Evolutionary conservation across 2,888 invertebrate species (phyloP), one percentile per base, ranked within the genome.

Genomic region (Chydorus sphaericus): DNA sequence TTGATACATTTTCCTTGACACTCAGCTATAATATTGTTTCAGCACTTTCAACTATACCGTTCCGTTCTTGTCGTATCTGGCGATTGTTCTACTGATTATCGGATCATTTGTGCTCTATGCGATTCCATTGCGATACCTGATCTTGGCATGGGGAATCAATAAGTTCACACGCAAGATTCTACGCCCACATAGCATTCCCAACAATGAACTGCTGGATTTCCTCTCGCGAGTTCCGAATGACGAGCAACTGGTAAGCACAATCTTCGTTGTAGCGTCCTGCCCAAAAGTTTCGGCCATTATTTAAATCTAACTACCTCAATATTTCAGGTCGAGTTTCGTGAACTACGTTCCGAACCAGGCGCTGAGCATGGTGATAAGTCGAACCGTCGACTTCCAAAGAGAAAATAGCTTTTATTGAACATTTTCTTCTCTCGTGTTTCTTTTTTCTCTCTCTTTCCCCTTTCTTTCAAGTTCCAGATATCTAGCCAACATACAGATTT

Each of bases 11-110:
- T n/a, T n/a, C n/a, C n/a, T n/a, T n/a, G n/a, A n/a, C n/a, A n/a
- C n/a, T n/a, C n/a, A n/a, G n/a, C n/a, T n/a, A n/a, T n/a, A n/a
- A n/a, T n/a, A n/a, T 63, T 63, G 60, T 77, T 79, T 60, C 76
- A 93, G 92, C 73, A 82, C 92, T 58, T 90, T 92, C 74, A 93
- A 94, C 72, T 98, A 96, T 75, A 91, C 93, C 59, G 87, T 94
- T 69, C 93, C 96, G 60, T 96, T 93, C 75, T 74, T 98, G 63
- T 93, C 94, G 65, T 88, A 86, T 75, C 75, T 98, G 70, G 91
- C 93, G 18, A 85, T 94, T 63, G 71, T 83, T 38, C 77, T 89
- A 64, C 72, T 92, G 54, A 68, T 82, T 58, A 74, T 81, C 51
- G 87, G 81, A 11, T 80, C 82, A 63, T 62, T 87, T 54, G 82